phyloP scores from a whole-genome alignment of 2,888 invertebrate species.

The Eutolmus rufibarbis region DNA sequence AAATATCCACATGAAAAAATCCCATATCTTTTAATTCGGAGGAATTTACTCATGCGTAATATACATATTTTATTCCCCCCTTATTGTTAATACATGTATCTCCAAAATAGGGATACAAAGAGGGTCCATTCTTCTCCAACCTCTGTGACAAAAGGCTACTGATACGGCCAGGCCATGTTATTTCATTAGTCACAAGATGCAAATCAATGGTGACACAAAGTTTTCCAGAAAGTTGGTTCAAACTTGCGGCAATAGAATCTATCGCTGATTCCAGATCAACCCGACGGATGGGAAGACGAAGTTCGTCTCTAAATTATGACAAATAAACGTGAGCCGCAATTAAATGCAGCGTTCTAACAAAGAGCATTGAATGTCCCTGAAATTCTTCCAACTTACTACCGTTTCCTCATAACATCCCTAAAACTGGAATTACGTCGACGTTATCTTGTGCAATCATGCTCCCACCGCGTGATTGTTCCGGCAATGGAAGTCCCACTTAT shows the following conservation, averaged over 20 bases:
- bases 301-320: not conserved
- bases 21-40: no score
- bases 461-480: not conserved
- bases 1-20: not conserved
- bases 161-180: not conserved
- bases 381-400: not conserved
- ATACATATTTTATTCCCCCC: no score
- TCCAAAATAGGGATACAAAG: not conserved
- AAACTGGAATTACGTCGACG: not conserved
- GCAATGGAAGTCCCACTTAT: not conserved
- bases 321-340: not conserved
- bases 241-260: not conserved
- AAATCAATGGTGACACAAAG: not conserved
- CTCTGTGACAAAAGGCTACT: not conserved
- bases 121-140: not conserved
- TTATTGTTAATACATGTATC: no score
- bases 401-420: not conserved
- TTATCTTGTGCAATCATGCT: not conserved
- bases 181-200: not conserved
- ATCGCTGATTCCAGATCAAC: not conserved
- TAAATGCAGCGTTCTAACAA: not conserved
- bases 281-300: not conserved
- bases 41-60: no score
- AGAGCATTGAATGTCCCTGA: not conserved
- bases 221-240: not conserved